Percentiles rank a stretch among this genome's conserved stretches.
Conservation (phyloP, 2,797 vertebrate species). For the Mus minutoides region DNA sequence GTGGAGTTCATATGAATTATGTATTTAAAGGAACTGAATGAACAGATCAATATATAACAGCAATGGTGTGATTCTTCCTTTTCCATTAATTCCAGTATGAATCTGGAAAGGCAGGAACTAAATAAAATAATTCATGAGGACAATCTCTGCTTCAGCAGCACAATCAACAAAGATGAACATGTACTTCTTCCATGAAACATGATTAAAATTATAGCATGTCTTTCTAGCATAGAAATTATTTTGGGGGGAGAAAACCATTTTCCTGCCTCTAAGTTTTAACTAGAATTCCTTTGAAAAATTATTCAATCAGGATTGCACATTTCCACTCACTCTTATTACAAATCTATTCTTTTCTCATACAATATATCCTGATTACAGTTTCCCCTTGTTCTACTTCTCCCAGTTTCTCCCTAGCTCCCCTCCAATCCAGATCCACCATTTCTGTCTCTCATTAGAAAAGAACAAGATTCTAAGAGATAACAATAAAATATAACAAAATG, state of each 20-base stretch:
- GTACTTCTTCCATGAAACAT: not conserved
- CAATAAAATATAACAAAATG: not conserved
- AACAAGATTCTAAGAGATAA: not conserved
- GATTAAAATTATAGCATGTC: conserved; percentile 42
- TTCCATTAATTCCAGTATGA: not conserved
- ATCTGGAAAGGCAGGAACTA: not conserved
- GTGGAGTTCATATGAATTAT: not conserved
- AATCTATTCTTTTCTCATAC: not conserved
- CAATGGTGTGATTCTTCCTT: not conserved
- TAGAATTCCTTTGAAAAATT: conserved; percentile 24
- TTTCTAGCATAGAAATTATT: not conserved
- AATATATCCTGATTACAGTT: not conserved
- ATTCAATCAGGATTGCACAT: conserved; percentile 45
- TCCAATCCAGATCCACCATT: not conserved
- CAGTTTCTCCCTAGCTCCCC: not conserved
- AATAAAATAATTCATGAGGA: not conserved
- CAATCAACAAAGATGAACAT: not conserved
- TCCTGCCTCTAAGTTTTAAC: conserved; percentile 58
- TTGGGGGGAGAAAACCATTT: conserved; percentile 43
- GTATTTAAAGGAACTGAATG: not conserved
- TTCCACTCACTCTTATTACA: not conserved
- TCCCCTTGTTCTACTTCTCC: not conserved
- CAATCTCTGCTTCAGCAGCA: not conserved
- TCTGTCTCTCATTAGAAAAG: not conserved
- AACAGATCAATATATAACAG: not conserved